Conservation (phyloP, 2,113 vertebrate species). For the Solea solea region DNA sequence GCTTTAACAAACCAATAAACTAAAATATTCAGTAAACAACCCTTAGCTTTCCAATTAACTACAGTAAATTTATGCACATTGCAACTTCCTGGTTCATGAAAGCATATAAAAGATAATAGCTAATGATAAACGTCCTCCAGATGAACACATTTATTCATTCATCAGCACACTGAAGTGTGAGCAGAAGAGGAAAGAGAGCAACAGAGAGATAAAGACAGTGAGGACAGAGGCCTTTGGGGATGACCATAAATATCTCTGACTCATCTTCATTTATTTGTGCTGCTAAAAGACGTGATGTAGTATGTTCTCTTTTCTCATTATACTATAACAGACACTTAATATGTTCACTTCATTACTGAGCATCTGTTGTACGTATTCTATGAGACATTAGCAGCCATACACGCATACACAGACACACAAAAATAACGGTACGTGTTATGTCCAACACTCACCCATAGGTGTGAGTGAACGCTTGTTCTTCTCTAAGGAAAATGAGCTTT, state of each 20-base stretch:
- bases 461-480: too few species aligned
- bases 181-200: constrained; percentile 38
- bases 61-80: constrained; percentile 50
- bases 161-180: constrained; percentile 44
- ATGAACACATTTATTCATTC: constrained; percentile 71
- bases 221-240: constrained; percentile 64
- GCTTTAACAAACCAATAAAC: not conserved
- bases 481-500: too few species aligned
- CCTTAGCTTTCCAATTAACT: not conserved
- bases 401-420: not conserved
- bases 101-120: constrained; percentile 55
- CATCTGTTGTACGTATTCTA: not conserved
- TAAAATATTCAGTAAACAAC: not conserved
- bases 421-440: constrained; percentile 5
- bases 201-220: constrained; percentile 38
- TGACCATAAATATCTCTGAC: constrained; percentile 79
- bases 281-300: constrained; percentile 62
- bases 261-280: constrained; percentile 74
- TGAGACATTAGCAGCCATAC: not conserved
- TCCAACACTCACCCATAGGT: not conserved
- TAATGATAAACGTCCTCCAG: constrained; percentile 57
- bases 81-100: constrained; percentile 39
- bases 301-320: constrained; percentile 21
- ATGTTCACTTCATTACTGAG: constrained; percentile 7
- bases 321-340: constrained; percentile 22